Evolutionary conservation across 1,140 invertebrate species (phyloP).

Genomic region (Probaryconus sp.): DNA sequence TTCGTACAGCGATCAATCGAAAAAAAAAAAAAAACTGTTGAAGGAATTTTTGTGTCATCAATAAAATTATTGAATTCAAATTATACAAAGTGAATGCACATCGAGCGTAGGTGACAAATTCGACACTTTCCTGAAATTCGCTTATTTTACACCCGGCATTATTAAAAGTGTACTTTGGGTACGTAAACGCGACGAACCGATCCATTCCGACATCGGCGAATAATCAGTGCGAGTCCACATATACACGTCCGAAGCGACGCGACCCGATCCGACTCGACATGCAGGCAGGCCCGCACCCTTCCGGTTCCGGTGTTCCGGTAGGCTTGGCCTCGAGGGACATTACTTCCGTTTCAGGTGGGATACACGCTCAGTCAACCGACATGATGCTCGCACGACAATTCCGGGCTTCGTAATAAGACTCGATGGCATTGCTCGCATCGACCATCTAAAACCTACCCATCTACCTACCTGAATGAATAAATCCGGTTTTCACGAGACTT

Average conservation of each 20-base stretch:
- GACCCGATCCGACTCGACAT: too few species aligned
- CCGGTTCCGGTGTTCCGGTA: slow-evolving; percentile 79
- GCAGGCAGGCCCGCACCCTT: slow-evolving; percentile 77
- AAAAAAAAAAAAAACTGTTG: too few species aligned
- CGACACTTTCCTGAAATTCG: too few species aligned
- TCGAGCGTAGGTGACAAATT: too few species aligned
- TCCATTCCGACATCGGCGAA: slow-evolving; percentile 68
- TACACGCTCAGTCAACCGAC: slow-evolving; percentile 76
- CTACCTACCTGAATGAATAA: slow-evolving; percentile 56
- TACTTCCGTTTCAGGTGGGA: slow-evolving; percentile 75
- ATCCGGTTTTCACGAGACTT: slow-evolving; percentile 58
- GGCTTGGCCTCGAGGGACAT: slow-evolving; percentile 71
- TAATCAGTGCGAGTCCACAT: slow-evolving; percentile 76
- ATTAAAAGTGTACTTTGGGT: too few species aligned
- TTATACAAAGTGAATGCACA: too few species aligned
- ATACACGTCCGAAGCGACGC: slow-evolving; percentile 67
- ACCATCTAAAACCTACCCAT: slow-evolving; percentile 58
- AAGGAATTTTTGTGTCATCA: too few species aligned
- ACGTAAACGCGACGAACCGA: slow-evolving; percentile 50
- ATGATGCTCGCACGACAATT: slow-evolving; percentile 63
- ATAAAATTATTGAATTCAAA: too few species aligned
- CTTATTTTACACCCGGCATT: too few species aligned
- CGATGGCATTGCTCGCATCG: slow-evolving; percentile 52
- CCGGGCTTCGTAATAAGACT: slow-evolving; percentile 58
- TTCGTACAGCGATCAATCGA: too few species aligned